A percentile compares a stretch with the other conserved stretches of the same genome.
These are phyloP conservation scores for Nasonia vitripennis DNA, from an alignment of 1,140 invertebrate species.

Conservation along the genomic window DNA sequence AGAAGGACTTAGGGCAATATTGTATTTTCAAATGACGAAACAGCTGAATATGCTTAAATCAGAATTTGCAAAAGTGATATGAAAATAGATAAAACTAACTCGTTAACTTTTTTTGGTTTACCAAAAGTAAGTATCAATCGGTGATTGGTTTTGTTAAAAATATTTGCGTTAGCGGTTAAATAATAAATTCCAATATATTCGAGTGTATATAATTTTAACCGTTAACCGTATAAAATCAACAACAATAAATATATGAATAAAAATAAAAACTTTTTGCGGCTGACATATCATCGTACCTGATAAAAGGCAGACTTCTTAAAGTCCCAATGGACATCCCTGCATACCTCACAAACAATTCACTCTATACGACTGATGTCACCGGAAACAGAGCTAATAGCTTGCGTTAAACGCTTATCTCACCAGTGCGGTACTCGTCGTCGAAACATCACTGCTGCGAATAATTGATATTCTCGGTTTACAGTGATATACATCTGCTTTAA, in stretches of 20 bases:
- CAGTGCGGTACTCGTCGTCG: conserved; percentile 12
- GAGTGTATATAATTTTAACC: not conserved
- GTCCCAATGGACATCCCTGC: not conserved
- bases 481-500: conserved; percentile 61
- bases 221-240: not conserved
- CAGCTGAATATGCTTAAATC: not conserved
- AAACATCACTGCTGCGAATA: conserved; percentile 43
- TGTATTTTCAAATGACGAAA: not conserved
- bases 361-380: not conserved
- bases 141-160: not conserved
- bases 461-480: conserved; percentile 45
- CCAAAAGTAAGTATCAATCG: too few species aligned
- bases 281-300: not conserved
- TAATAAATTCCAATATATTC: too few species aligned
- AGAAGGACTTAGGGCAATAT: conserved; percentile 8
- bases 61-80: not conserved
- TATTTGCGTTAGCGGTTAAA: not conserved
- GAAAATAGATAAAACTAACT: not conserved
- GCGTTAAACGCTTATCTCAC: conserved; percentile 4
- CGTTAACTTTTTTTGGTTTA: too few species aligned
- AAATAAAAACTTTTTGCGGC: not conserved
- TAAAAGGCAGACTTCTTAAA: not conserved
- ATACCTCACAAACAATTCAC: not conserved
- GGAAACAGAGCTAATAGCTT: not conserved
- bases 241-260: not conserved